Evolutionary conservation across 1,140 invertebrate species (phyloP), one percentile per base, ranked within the genome.

Genomic region (Drosophila littoralis): DNA sequence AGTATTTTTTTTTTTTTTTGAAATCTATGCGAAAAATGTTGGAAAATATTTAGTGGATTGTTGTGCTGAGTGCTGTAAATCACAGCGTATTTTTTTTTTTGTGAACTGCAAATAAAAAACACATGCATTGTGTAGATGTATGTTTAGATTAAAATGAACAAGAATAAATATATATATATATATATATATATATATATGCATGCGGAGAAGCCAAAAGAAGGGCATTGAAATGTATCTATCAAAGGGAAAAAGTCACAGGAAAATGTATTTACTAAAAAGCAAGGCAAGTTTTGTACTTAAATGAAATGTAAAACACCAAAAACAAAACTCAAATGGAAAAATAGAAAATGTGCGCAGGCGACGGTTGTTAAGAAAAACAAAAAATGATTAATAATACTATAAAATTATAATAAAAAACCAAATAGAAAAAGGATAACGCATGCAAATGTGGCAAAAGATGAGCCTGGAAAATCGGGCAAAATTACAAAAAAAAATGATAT

Each of bases 301-400:
- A 68, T 67, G 67, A 72, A 76, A 84, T 82, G 77, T 68, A 76
- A 84, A 83, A 83, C 80, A 83, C 80, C 80, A 83, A 83, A 81
- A 66, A 73, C 46, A 63, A 36, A 51, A 50, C 46, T 32, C 22
- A 32, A 13, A 64, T 40, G 40, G 6, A 50, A 52, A 50, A 35
- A 35, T 35, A 3, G 22, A 9, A 55, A 84, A 74, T 64, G 72
- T 45, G 75, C 75, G 80, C 80, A 79, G 80, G 75, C 76, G 81
- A 83, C 81, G 81, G 81, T 83, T 83, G 81, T 83, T 77, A 66
- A 64, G 54, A 54, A 51, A 68, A 74, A 58, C 72, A 36, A 46
- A 60, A 69, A 63, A 67, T 22, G n/a, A 28, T 22, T 43, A 38
- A 73, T 73, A 59, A 63, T 28, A 28, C 17, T 17, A 17, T 5